Evolutionary conservation across 2,113 vertebrate genomes (phyloP), one percentile per base, ranked within the genome.

Genomic region (Bubo blakistoni): DNA sequence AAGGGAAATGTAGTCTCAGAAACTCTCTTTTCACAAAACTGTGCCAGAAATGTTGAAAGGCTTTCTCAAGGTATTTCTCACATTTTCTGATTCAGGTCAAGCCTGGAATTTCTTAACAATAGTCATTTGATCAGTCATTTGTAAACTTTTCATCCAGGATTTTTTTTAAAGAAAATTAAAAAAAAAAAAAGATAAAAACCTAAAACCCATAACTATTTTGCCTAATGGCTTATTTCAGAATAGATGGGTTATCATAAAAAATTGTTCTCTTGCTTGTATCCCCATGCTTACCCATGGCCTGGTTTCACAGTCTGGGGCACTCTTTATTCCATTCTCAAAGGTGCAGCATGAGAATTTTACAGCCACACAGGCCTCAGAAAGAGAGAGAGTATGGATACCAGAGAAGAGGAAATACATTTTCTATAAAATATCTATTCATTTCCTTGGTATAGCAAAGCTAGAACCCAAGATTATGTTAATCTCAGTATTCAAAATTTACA

Each of bases 181-280:
- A 61, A 67, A 19, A n/a, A 18, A 4, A 38, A 85, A 44, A 44
- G 16, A 46, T 7, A 46, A 46, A 81, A 44, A 25, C 8, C 16
- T 52, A 24, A 81, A 69, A 1, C 8, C 0, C 4, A 7, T 16
- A 67, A 51, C 1, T 44, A 0, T 55, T 87, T 78, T 58, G 2
- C 24, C 10, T 66, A 51, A 18, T 58, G n/a, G 0, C 0, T 73
- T 51, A 47, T 81, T 87, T 79, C 32, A 63, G 20, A 55, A 80
- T 32, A 44, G 13, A 16, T 38, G 4, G 74, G 49, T 58, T 87
- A 58, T 70, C 27, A 34, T 26, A 18, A 70, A 88, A 86, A 81
- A 6, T 9, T 0, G 1, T 59, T 86, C 18, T 63, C 19, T 76
- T 91, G 18, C 20, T 83, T 76, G 21, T 59, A 55, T 70, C 5